These are phyloP conservation scores for Rynchops niger DNA, from an alignment of 2,113 vertebrate genomes.

Conservation along the genomic window DNA sequence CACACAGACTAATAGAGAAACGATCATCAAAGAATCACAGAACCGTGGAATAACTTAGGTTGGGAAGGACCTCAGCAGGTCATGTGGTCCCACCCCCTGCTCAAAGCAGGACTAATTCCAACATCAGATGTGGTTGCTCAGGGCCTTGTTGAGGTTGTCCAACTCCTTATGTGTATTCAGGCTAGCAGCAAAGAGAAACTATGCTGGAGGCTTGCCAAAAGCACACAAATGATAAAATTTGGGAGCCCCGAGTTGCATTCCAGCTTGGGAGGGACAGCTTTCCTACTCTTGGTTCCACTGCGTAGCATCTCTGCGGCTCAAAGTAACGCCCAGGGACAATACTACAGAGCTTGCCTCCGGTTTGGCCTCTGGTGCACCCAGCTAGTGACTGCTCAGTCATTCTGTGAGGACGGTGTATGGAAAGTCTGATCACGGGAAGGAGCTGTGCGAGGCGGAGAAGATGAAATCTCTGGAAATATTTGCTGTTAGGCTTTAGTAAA, in stretches of 20 bases:
- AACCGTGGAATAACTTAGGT: background rate
- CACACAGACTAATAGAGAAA: background rate
- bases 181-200: background rate
- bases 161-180: background rate
- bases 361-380: background rate
- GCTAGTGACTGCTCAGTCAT: slow-evolving; percentile 11
- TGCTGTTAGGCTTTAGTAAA: slow-evolving; percentile 52
- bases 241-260: background rate
- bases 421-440: slow-evolving; percentile 46
- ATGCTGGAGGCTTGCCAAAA: background rate
- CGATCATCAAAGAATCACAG: background rate
- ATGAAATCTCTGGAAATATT: slow-evolving; percentile 64
- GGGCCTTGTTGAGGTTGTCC: background rate
- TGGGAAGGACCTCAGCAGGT: background rate
- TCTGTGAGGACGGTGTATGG: background rate
- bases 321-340: background rate
- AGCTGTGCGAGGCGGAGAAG: slow-evolving; percentile 10
- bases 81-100: background rate
- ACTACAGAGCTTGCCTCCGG: background rate
- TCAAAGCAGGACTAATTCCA: background rate
- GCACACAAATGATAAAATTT: background rate
- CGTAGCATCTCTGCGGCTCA: rapidly evolving
- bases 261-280: background rate
- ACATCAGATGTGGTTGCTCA: background rate
- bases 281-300: background rate